Conservation (phyloP, 2,113 vertebrate genomes). For the Montifringilla adamsi region DNA sequence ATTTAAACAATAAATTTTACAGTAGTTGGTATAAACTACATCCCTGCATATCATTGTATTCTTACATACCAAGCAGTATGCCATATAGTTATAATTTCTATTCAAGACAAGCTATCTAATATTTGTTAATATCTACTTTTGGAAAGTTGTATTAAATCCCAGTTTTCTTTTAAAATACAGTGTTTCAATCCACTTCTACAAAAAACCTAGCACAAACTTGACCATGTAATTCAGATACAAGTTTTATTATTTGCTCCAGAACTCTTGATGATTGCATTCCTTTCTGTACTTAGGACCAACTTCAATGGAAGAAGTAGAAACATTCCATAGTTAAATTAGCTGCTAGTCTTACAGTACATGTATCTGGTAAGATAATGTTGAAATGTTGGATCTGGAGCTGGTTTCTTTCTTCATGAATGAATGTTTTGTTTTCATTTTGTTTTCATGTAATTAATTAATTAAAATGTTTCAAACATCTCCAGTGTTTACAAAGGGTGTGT, state of each 20-base stretch:
- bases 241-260: neutral
- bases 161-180: neutral
- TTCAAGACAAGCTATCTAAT: neutral
- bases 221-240: neutral
- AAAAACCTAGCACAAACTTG: neutral
- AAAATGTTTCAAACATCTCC: neutral
- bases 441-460: neutral
- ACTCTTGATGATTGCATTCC: neutral
- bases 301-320: neutral
- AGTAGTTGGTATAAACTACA: neutral
- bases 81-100: neutral
- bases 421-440: accelerated
- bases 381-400: neutral
- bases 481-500: neutral
- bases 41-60: neutral
- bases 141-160: neutral
- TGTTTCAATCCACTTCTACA: neutral
- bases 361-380: neutral
- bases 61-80: neutral
- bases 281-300: neutral
- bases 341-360: neutral
- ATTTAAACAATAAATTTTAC: neutral
- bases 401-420: neutral
- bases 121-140: neutral
- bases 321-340: neutral